Percentiles rank a stretch among this genome's conserved stretches.
These are phyloP conservation scores for Alosa alosa DNA, from an alignment of 2,113 vertebrate species.

Conservation along the genomic window DNA sequence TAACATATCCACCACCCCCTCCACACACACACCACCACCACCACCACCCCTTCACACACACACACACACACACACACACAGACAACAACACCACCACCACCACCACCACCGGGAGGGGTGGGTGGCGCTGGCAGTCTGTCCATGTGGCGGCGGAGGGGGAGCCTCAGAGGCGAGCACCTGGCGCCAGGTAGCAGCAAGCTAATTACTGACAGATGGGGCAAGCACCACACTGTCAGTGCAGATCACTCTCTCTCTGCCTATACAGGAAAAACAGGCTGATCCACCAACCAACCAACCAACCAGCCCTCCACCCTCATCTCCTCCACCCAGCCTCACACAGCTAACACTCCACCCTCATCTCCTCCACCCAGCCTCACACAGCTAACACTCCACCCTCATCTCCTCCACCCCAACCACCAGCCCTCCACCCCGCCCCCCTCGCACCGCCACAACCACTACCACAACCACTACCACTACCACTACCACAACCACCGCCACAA, in stretches of 20 bases:
- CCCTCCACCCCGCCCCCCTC: no score
- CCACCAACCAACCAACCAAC: not conserved
- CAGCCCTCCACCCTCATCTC: constrained; percentile 16
- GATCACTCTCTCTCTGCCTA: constrained; percentile 53
- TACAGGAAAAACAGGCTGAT: not conserved
- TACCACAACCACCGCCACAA: no score
- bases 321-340: constrained; percentile 31
- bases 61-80: not conserved
- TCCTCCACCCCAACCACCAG: no score
- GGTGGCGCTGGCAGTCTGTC: constrained; percentile 28
- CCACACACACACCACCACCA: not conserved
- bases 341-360: no score
- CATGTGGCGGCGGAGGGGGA: constrained; percentile 38
- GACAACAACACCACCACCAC: not conserved
- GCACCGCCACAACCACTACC: no score
- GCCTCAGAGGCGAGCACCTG: constrained; percentile 50
- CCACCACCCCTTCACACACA: not conserved
- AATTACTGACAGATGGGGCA: constrained; percentile 77
- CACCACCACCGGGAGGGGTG: not conserved
- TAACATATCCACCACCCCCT: not conserved
- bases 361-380: constrained; percentile 22
- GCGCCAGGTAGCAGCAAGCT: constrained; percentile 58
- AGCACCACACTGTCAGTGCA: constrained; percentile 67
- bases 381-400: no score
- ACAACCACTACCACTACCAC: no score